Evolutionary conservation across 2,113 vertebrate species (phyloP).

Genomic region (Cnemophilus loriae): DNA sequence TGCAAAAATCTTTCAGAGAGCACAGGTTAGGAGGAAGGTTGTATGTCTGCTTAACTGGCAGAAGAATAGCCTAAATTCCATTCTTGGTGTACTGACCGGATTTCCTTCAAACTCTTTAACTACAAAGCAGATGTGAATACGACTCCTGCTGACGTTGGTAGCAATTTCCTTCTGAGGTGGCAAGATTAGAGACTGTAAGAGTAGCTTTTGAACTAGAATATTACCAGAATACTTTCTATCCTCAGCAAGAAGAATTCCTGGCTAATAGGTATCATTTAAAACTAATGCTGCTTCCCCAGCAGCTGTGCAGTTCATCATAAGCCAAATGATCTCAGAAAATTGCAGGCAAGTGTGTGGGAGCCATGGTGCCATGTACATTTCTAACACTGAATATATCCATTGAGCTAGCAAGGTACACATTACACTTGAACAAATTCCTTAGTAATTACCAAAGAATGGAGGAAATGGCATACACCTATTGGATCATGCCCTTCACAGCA

Average conservation of each 20-base stretch:
- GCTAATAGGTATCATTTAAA: background rate
- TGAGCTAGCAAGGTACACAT: background rate
- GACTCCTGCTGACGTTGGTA: background rate
- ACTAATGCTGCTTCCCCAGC: background rate
- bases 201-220: background rate
- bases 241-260: background rate
- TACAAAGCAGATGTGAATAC: background rate
- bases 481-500: background rate
- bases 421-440: background rate
- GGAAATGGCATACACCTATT: background rate
- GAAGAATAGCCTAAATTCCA: background rate
- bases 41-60: background rate
- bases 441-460: background rate
- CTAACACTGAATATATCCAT: background rate
- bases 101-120: background rate
- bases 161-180: background rate
- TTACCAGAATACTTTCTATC: background rate
- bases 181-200: background rate
- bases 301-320: background rate
- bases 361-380: background rate
- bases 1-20: background rate
- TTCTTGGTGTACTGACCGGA: background rate
- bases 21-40: background rate
- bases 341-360: background rate
- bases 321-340: background rate